Evolutionary conservation across 2,888 invertebrate genomes (phyloP), one percentile per base, ranked within the genome.

Genomic region (Helleia helle): DNA sequence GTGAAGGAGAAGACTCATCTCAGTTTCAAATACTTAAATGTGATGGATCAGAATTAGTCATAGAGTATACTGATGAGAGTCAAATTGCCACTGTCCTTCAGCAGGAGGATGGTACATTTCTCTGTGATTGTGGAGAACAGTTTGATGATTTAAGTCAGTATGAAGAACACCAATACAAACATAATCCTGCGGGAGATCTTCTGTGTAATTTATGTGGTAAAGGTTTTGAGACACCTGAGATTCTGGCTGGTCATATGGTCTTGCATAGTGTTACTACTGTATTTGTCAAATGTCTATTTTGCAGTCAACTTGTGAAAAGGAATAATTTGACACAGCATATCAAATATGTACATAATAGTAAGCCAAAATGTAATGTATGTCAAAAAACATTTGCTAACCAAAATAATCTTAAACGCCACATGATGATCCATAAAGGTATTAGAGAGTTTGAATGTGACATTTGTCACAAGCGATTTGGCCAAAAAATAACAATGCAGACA

Each of bases 401-500:
- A 0, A 81, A 84, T 46, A 86, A 86, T 45, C 57, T 85, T 12
- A 85, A 84, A 58, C 71, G 85, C 1, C 86, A 86, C 51, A 79
- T 83, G 77, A 75, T 80, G 73, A 85, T 84, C 4, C 86, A 86
- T 43, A 71, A 56, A 1, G 85, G 81, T 0, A 54, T 77, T 1
- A 67, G 71, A 46, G 77, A 81, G n/a, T 86, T 76, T 47, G 73
- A 75, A 50, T 86, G 86, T 56, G 83, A 84, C 40, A 66, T 86
- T 6, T 86, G 86, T 49, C 62, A 59, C 7, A 85, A 83, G 46
- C 56, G 74, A 22, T 86, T 86, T 55, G 75, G 75, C 41, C 85
- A 85, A 38, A 85, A 83, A 54, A 81, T 80, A 8, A 80, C 84
- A 1, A 80, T 86, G 84, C 84, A 84, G 48, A 84, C 84, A 0